Percentiles rank a stretch among this genome's conserved stretches.
phyloP scores from a whole-genome alignment of 2,797 vertebrate genomes.

The Phataginus tetradactyla region DNA sequence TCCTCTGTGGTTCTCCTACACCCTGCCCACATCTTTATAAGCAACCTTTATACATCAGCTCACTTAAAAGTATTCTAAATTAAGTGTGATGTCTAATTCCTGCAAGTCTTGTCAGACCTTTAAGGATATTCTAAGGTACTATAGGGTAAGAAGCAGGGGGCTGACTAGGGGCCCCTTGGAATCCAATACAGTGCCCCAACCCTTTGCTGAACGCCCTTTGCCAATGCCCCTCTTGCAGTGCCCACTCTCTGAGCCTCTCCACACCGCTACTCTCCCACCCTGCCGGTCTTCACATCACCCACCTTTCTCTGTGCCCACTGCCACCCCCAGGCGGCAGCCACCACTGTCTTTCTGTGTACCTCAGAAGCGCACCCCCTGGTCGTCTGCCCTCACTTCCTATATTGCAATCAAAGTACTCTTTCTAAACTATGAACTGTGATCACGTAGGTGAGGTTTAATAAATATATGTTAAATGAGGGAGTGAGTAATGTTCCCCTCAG shows the following conservation, averaged over 20 bases:
- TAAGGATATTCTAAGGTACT: not conserved
- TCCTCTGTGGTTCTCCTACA: not conserved
- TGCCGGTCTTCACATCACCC: not conserved
- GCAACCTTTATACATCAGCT: not conserved
- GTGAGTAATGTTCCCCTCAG: not conserved
- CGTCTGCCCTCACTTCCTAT: not conserved
- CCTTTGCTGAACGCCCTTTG: not conserved
- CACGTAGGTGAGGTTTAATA: not conserved
- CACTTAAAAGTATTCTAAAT: not conserved
- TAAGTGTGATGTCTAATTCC: not conserved
- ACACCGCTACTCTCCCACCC: not conserved
- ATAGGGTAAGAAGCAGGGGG: not conserved
- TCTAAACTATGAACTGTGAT: not conserved
- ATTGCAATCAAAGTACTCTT: not conserved
- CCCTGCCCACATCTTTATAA: not conserved
- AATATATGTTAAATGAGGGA: not conserved
- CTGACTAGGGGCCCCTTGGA: not conserved
- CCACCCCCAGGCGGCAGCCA: not conserved
- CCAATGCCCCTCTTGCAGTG: not conserved
- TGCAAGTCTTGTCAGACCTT: not conserved
- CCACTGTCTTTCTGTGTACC: not conserved
- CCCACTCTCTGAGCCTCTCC: not conserved
- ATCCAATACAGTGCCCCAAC: not conserved
- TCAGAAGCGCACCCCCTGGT: not conserved
- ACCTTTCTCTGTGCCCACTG: not conserved